phyloP scores from a whole-genome alignment of 1,140 invertebrate species.

The Bicyclus anynana region DNA sequence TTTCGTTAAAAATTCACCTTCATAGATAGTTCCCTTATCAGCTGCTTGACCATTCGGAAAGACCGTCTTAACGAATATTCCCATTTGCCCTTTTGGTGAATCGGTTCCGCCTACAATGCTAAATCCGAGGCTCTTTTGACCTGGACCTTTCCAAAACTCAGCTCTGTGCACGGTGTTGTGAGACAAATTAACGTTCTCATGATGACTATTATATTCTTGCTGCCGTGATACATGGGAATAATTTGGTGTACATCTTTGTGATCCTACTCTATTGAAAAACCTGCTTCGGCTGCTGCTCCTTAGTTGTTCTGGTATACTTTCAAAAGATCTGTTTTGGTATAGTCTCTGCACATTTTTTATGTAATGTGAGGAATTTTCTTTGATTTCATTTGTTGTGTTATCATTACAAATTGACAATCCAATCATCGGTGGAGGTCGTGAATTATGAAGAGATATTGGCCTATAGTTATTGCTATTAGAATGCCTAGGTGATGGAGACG shows the following conservation, averaged over 20 bases:
- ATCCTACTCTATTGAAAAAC: slow-evolving; percentile 68
- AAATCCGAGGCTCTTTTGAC: slow-evolving; percentile 92
- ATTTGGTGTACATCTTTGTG: slow-evolving; percentile 55
- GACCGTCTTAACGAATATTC: slow-evolving; percentile 94
- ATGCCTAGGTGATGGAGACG: slow-evolving; percentile 49
- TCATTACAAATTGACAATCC: slow-evolving; percentile 42
- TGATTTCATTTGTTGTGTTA: slow-evolving; percentile 60
- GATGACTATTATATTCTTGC: slow-evolving; percentile 52
- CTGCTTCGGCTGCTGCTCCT: slow-evolving; percentile 57
- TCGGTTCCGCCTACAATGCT: slow-evolving; percentile 94
- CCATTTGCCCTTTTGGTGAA: slow-evolving; percentile 92
- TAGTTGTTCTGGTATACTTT: slow-evolving; percentile 69
- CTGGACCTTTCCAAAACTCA: slow-evolving; percentile 88
- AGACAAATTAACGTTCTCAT: slow-evolving; percentile 44
- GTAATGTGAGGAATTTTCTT: slow-evolving; percentile 65
- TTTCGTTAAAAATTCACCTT: slow-evolving; percentile 84
- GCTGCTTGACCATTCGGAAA: slow-evolving; percentile 93
- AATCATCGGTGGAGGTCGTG: slow-evolving; percentile 41
- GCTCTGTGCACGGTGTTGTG: slow-evolving; percentile 61
- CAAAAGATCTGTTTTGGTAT: slow-evolving; percentile 71
- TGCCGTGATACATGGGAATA: slow-evolving; percentile 50
- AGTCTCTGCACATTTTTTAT: slow-evolving; percentile 62
- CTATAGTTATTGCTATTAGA: slow-evolving; percentile 53
- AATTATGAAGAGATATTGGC: slow-evolving; percentile 64
- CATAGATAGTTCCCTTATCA: slow-evolving; percentile 87